Evolutionary conservation across 2,888 invertebrate species (phyloP).

Genomic region (Scaeva pyrastri): DNA sequence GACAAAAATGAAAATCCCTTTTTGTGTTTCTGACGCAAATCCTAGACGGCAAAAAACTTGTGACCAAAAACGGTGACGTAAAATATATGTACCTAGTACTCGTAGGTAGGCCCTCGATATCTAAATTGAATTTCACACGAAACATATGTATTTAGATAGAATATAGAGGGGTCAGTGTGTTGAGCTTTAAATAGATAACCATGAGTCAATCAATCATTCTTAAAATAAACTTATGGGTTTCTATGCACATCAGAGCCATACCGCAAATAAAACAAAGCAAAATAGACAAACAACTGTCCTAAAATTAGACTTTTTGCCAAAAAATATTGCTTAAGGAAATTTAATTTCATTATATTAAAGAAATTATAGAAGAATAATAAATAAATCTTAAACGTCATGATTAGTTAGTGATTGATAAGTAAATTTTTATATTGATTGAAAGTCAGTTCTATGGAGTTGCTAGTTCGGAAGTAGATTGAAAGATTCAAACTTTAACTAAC

Average conservation of each 20-base stretch:
- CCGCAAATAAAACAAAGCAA: neutral
- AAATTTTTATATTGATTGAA: no score
- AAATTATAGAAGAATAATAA: no score
- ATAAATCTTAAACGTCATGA: no score
- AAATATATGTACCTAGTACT: neutral
- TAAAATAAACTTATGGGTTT: slow-evolving; percentile 27
- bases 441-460: no score
- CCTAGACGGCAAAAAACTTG: slow-evolving; percentile 8
- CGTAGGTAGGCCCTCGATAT: neutral
- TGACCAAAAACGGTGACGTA: slow-evolving; percentile 52
- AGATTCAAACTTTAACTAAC: no score
- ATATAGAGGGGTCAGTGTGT: slow-evolving; percentile 42
- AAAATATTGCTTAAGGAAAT: neutral
- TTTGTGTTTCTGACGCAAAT: slow-evolving; percentile 59
- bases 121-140: neutral
- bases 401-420: no score
- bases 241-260: neutral
- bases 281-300: neutral
- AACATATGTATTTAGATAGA: no score
- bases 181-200: slow-evolving; percentile 51
- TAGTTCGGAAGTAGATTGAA: no score
- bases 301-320: neutral
- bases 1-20: neutral
- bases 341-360: no score
- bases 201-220: slow-evolving; percentile 44